A percentile compares a stretch with the other conserved stretches of the same genome.
Conservation (phyloP, 2,113 vertebrate genomes). For the Odobenus rosmarus region DNA sequence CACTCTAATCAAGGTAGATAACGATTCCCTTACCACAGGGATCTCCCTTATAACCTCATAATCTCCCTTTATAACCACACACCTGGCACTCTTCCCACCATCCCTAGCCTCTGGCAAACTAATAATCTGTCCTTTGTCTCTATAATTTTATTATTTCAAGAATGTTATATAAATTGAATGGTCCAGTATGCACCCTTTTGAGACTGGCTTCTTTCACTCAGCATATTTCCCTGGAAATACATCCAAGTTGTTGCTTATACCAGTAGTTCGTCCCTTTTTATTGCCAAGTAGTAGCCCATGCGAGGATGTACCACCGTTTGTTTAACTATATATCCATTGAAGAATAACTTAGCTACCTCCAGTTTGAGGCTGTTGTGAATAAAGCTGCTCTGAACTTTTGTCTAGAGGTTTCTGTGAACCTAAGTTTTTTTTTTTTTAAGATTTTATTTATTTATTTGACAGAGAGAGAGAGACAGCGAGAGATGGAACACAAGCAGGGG, state of each 20-base stretch:
- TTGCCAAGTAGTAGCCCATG: not conserved
- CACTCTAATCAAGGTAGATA: not conserved
- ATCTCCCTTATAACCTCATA: not conserved
- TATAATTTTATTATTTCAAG: slow-evolving; percentile 19
- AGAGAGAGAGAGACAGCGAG: too few relatives aligned
- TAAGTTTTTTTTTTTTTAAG: not conserved
- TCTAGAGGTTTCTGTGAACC: not conserved
- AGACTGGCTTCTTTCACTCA: not conserved
- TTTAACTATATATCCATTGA: not conserved
- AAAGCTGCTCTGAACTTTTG: not conserved
- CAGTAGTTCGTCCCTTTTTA: not conserved
- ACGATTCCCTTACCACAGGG: not conserved
- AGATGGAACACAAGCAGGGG: too few relatives aligned
- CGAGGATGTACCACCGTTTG: not conserved
- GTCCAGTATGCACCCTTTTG: not conserved
- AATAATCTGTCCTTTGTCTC: not conserved
- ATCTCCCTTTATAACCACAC: not conserved
- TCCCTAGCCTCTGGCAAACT: not conserved
- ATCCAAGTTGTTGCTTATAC: not conserved
- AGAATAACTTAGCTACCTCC: not conserved
- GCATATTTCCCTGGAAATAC: not conserved
- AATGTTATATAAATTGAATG: not conserved
- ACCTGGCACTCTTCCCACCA: not conserved
- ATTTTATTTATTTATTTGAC: too few relatives aligned
- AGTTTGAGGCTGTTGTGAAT: not conserved